Base-by-base conservation (phyloP, 2,113 vertebrate species). In the Onychorhynchus coronatus region DNA sequence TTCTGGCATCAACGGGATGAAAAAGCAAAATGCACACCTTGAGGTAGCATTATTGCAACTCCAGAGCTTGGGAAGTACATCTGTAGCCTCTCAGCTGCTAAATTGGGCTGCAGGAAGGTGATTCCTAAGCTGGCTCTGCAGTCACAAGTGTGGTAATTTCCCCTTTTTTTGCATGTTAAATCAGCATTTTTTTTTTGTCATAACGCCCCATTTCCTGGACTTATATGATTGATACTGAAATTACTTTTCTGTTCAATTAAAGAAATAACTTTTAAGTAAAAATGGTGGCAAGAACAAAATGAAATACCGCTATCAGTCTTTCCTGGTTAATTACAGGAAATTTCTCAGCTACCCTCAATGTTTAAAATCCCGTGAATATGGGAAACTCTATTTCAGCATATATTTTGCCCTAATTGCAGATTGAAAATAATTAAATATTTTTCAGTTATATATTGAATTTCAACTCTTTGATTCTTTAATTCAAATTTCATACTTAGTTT, bases 201-300 rank as follows among this genome's bases (percentile, higher is more conserved):
- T 67, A 79, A 35, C 14, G n/a, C 18, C 93, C 4, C 9, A 15
- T 79, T 84, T 27, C 19, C 19, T 85, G 42, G 35, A 74, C 35
- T 85, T 35, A 11, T 14, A 18, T 86, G 77, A 56, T 68, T 87
- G 61, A 74, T 62, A 63, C 22, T 78, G 46, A 91, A 96, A 92
- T 78, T 78, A 20, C 55, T 95, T 94, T 84, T 73, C 50, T 81
- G 25, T 85, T 89, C 74, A 75, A 81, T 85, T 94, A 94, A 95
- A 81, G 70, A 86, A 87, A 76, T 63, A 81, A 5, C 18, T 89
- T 94, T 86, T 67, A 80, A 91, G 61, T 86, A 52, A 52, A 83
- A 89, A 47, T 22, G 7, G 12, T 53, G 75, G 52, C 41, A 67
- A 80, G 52, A 90, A 63, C 7, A 7, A 87, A 83, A 83, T 33